These are phyloP conservation scores for Siderastrea radians DNA, from an alignment of 92 coral and sea anemone species.

Conservation along the genomic window DNA sequence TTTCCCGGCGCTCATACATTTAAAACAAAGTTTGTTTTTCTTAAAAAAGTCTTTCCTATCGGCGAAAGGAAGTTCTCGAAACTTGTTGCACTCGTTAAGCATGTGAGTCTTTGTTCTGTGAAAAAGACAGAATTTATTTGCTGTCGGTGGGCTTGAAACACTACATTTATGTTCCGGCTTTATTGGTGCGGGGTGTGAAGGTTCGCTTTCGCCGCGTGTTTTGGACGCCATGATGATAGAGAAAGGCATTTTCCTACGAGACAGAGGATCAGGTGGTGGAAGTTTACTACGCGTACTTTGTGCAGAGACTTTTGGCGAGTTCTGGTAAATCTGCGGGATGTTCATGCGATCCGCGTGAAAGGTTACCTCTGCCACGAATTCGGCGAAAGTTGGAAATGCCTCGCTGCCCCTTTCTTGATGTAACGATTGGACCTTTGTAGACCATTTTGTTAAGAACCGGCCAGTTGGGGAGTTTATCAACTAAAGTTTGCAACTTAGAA, in stretches of 20 bases:
- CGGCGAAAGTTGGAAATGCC: conserved; percentile 63
- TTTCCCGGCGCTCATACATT: conserved; percentile 40
- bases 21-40: conserved; percentile 60
- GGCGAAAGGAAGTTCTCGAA: conserved; percentile 49
- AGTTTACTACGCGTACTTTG: not conserved
- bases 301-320: not conserved
- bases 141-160: not conserved
- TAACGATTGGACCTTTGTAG: conserved; percentile 55
- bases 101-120: conserved; percentile 64
- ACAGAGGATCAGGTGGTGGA: conserved; percentile 23
- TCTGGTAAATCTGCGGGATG: conserved; percentile 27
- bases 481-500: conserved; percentile 56
- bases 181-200: not conserved
- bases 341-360: conserved; percentile 71
- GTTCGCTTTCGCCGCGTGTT: conserved; percentile 10
- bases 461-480: conserved; percentile 63
- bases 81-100: conserved; percentile 62
- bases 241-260: conserved; percentile 25
- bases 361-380: conserved; percentile 57
- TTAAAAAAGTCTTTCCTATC: conserved; percentile 61
- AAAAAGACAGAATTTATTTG: conserved; percentile 41
- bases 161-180: conserved; percentile 4
- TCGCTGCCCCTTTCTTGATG: conserved; percentile 52
- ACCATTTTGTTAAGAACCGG: conserved; percentile 74
- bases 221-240: conserved; percentile 33